Percentiles rank a stretch among this genome's conserved stretches.
Evolutionary conservation across 2,113 vertebrate genomes (phyloP).

Genomic region (Phalacrocorax carbo): DNA sequence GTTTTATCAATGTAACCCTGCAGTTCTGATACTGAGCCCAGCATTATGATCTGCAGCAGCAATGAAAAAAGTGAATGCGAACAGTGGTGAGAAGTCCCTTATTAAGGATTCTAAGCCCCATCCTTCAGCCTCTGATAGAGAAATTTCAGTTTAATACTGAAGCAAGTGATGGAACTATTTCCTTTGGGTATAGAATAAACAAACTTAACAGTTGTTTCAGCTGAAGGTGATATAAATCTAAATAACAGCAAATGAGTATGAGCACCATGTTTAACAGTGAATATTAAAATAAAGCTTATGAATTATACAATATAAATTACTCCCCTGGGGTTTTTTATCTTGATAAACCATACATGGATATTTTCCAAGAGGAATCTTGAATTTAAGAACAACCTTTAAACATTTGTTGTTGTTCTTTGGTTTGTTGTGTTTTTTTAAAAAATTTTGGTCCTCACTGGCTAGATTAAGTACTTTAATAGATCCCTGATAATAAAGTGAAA

Average conservation of each 20-base stretch:
- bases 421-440: not conserved
- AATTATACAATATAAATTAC: not conserved
- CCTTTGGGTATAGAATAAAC: not conserved
- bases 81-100: not conserved
- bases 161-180: not conserved
- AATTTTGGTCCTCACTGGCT: not conserved
- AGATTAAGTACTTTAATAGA: not conserved
- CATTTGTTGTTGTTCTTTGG: not conserved
- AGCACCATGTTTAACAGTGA: not conserved
- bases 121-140: not conserved
- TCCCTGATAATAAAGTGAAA: not conserved
- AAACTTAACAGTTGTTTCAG: not conserved
- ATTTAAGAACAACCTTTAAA: not conserved
- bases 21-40: slow-evolving; percentile 94
- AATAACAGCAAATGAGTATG: not conserved
- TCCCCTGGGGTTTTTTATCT: not conserved
- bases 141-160: not conserved
- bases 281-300: not conserved
- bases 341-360: not conserved
- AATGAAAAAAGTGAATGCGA: not conserved
- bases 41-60: slow-evolving; percentile 91
- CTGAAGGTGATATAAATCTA: not conserved
- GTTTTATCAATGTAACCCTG: slow-evolving; percentile 91
- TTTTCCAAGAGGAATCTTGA: not conserved
- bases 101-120: not conserved